Percentiles rank a stretch among this genome's conserved stretches.
Evolutionary conservation across 2,888 invertebrate species (phyloP).

Genomic region (Ophraella communa): DNA sequence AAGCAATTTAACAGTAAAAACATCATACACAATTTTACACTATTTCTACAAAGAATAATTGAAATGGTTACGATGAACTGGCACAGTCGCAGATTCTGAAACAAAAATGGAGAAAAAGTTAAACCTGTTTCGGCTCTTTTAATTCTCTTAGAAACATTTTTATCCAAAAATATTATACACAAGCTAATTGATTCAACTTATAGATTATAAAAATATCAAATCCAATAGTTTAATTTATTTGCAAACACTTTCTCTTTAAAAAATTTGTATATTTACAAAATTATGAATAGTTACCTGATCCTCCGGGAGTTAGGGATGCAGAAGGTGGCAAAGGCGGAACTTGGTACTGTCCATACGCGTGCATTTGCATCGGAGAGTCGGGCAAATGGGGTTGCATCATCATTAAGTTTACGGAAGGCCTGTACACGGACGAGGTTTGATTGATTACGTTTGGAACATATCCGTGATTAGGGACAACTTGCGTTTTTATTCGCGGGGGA

Average conservation of each 20-base stretch:
- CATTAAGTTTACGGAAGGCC: conserved; percentile 1
- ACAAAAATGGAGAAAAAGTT: neutral
- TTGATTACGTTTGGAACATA: conserved; percentile 16
- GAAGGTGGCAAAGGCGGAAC: conserved; percentile 15
- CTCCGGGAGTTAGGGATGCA: conserved; percentile 1
- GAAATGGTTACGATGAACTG: conserved; percentile 16
- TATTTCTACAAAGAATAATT: conserved; percentile 5
- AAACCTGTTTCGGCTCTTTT: no score
- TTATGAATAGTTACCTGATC: conserved; percentile 12
- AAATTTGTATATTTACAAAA: neutral
- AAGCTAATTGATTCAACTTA: no score
- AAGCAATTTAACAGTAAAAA: neutral
- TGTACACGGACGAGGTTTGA: conserved; percentile 2
- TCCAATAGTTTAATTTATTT: no score
- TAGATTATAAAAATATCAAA: no score
- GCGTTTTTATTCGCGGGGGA: conserved; percentile 58
- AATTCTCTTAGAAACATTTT: no score
- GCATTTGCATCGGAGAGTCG: conserved; percentile 16
- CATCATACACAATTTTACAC: neutral
- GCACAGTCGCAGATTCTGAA: conserved; percentile 16
- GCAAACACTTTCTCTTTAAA: no score
- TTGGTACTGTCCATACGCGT: conserved; percentile 11
- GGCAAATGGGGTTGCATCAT: conserved; percentile 19
- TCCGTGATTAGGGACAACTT: conserved; percentile 52
- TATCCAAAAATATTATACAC: no score